Conservation (phyloP, 1,140 invertebrate genomes). For the Lepidurus arcticus region DNA sequence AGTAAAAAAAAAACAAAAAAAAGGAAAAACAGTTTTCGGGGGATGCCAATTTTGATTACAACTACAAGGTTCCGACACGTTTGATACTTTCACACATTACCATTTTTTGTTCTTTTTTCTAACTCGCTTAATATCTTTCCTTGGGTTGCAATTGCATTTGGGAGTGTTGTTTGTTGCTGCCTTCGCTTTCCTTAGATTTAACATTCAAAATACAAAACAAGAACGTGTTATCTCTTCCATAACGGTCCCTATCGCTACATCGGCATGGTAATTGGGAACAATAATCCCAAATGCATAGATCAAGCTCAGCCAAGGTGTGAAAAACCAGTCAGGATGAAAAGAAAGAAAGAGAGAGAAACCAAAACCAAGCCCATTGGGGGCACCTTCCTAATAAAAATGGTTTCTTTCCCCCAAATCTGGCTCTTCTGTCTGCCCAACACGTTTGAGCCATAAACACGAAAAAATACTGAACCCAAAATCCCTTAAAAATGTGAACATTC, state of each 20-base stretch:
- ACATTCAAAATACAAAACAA: background rate
- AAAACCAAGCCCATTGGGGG: background rate
- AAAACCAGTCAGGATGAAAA: background rate
- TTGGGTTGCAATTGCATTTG: too few relatives aligned
- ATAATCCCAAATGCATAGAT: background rate
- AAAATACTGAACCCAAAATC: background rate
- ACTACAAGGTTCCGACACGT: background rate
- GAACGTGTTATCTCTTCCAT: background rate
- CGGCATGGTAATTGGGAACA: background rate
- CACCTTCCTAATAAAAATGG: background rate
- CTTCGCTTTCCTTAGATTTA: too few relatives aligned
- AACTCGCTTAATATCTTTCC: background rate
- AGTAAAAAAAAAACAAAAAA: too few relatives aligned
- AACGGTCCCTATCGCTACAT: background rate
- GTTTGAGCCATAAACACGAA: background rate
- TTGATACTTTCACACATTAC: background rate
- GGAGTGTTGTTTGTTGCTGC: too few relatives aligned
- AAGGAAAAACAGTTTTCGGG: too few relatives aligned
- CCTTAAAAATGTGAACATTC: background rate
- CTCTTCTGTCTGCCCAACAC: conserved; percentile 7
- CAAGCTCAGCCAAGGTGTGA: background rate
- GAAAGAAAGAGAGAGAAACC: background rate
- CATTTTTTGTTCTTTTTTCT: background rate
- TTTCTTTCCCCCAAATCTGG: background rate
- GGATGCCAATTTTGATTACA: conserved; percentile 6